Evolutionary conservation across 2,113 vertebrate species (phyloP), one percentile per base, ranked within the genome.

Genomic region (Oncorhynchus kisutch): DNA sequence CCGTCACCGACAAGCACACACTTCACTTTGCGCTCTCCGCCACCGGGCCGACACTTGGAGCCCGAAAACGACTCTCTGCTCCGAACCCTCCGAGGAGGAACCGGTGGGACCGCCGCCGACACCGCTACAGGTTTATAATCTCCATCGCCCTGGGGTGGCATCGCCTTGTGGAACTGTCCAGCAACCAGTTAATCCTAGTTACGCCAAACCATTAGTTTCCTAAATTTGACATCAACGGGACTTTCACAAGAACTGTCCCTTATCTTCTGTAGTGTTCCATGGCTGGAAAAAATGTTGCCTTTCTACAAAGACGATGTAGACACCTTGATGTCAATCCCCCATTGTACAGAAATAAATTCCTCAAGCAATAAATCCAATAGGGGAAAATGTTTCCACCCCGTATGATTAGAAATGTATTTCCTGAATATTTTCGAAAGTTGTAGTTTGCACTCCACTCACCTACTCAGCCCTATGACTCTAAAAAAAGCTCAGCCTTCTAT

Each of bases 1-100:
- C 96, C 96, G 91, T 98, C 96, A 0, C 96, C 96, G 3, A 97
- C 94, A 73, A 97, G 91, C 48, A 98, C 96, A 71, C 96, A 97
- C 91, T 97, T 97, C 81, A 95, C 91, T 88, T 93, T 93, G 74
- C 92, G 92, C 87, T 95, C 92, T 34, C 90, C 90, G 4, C 88
- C 91, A 2, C 88, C 91, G 2, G 73, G 18, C 27, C 89, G 31
- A 70, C 72, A 5, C 71, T 72, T 82, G 7, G 67, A 77, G 64
- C 82, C 86, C 9, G 86, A 82, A 4, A 73, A 80, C 22, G 86
- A 82, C 67, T 81, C 88, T 51, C 18, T 16, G 75, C 25, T 3
- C 77, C 84, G 48, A 86, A 69, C 78, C 75, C 94, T 92, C 84
- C 94, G 92, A 34, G 95, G 95, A 6, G 93, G 93, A 24, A 94